Base-by-base conservation (phyloP, 1,140 invertebrate species). In the Tetragnatha versicolor region DNA sequence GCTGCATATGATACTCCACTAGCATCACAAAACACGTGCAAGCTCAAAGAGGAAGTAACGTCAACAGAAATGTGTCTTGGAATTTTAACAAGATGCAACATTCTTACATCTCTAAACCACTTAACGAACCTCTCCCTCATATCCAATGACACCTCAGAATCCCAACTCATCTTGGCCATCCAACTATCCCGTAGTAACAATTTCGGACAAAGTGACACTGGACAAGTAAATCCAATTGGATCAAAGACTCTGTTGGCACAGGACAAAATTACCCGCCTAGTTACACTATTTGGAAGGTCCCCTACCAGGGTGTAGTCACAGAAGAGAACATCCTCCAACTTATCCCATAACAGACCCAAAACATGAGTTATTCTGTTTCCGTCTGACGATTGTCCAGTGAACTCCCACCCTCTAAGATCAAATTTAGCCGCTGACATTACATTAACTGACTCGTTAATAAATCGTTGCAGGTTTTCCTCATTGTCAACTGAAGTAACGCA, bases 21-120 rank as follows among this genome's bases (percentile, higher is more conserved):
- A 14, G n/a, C 29, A 22, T 63, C 60, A 20, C 60, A 63, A 27
- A 63, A 63, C 39, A 63, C 31, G 39, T 42, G 60, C n/a, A 63
- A 22, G 31, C 31, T 37, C 20, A 27, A 4, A 63, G 12, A 37
- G 14, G 10, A 29, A 60, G 10, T 60, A 29, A 10, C 25, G 6
- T 17, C 51, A n/a, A 53, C 6, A 33, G 4, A 27, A 12, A 4
- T 33, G 6, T 25, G 4, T n/a, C 55, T 9, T 4, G 55, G 55
- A 60, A 27, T 60, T 60, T 60, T 60, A 7, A 27, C 9, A 3
- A 29, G 25, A n/a, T 60, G 47, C 25, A 60, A 20, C 22, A 27
- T 27, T 9, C 3, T 22, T 9, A 65, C 17, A 17, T 65, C 61
- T 35, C 42, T 12, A 9, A 22, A 37, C 61, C 61, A 65, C 12